Conservation (phyloP, 2,113 vertebrate species). For the Eretmochelys imbricata region DNA sequence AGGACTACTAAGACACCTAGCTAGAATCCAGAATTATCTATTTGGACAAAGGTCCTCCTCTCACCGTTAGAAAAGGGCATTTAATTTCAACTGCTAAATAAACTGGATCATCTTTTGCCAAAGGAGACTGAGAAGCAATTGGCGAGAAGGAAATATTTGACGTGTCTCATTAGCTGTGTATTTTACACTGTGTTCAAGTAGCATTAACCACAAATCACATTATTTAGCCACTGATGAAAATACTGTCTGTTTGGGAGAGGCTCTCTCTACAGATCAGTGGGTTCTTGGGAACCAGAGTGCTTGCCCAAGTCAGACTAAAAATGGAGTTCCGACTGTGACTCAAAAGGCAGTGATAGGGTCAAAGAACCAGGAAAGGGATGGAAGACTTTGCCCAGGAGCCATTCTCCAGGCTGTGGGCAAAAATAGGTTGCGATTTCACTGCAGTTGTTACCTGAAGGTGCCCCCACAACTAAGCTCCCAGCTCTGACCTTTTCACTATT, state of each 20-base stretch:
- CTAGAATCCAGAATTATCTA: background rate
- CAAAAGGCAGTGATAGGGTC: background rate
- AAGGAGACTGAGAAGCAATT: background rate
- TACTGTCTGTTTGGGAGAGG: background rate
- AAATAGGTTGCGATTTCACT: background rate
- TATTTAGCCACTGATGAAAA: background rate
- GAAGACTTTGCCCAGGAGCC: background rate
- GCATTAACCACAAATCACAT: background rate
- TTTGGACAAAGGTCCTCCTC: background rate
- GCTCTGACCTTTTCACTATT: background rate
- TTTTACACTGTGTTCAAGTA: background rate
- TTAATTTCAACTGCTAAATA: background rate
- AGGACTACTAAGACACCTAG: background rate
- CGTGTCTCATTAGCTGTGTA: accelerated
- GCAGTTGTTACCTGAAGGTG: background rate
- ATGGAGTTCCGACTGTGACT: accelerated
- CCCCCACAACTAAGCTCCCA: background rate
- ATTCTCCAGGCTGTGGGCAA: background rate
- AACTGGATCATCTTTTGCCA: accelerated
- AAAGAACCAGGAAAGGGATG: background rate
- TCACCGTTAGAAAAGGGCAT: background rate
- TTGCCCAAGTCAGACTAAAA: background rate
- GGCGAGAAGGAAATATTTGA: accelerated
- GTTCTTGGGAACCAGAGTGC: background rate
- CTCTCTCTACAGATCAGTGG: accelerated